Evolutionary conservation across 2,888 invertebrate species (phyloP).

Genomic region (Polylopha cassiicola): DNA sequence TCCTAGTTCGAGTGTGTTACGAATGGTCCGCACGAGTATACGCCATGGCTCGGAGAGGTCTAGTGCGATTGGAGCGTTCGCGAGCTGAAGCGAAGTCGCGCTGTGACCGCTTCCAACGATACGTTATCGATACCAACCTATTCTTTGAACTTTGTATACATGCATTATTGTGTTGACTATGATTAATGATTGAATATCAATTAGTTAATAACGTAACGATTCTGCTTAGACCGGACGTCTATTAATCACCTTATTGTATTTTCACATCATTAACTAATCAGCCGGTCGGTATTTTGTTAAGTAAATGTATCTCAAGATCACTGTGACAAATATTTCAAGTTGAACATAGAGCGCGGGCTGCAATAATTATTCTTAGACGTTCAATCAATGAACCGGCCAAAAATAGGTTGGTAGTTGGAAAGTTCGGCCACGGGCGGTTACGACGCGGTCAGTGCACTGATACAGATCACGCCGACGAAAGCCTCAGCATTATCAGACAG

Average conservation of each 20-base stretch:
- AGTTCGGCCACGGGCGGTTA: slow-evolving; percentile 64
- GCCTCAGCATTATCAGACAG: slow-evolving; percentile 74
- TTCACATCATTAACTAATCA: slow-evolving; percentile 17
- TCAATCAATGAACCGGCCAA: slow-evolving; percentile 30
- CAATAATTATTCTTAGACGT: slow-evolving; percentile 18
- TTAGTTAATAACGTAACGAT: slow-evolving; percentile 9
- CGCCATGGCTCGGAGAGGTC: slow-evolving; percentile 66
- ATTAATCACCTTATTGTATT: slow-evolving; percentile 20
- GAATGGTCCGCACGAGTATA: slow-evolving; percentile 47
- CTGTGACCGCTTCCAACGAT: slow-evolving; percentile 57
- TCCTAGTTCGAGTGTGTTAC: slow-evolving; percentile 41
- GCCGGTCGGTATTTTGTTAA: slow-evolving; percentile 9
- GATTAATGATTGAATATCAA: slow-evolving; percentile 8
- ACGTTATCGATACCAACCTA: slow-evolving; percentile 57
- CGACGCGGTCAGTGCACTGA: slow-evolving; percentile 72
- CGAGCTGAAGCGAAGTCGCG: slow-evolving; percentile 58
- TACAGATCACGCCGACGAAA: slow-evolving; percentile 76
- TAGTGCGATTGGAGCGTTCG: slow-evolving; percentile 74
- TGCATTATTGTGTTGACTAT: slow-evolving; percentile 17
- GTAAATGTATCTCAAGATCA: slow-evolving; percentile 2
- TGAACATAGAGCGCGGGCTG: slow-evolving; percentile 13
- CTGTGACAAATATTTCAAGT: slow-evolving; percentile 6
- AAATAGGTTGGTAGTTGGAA: slow-evolving; percentile 72
- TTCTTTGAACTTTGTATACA: slow-evolving; percentile 14
- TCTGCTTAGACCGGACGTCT: slow-evolving; percentile 22